Percentiles rank a stretch among this genome's conserved stretches.
phyloP scores from a whole-genome alignment of 2,113 vertebrate genomes.

The rat (Rattus norvegicus) region DNA sequence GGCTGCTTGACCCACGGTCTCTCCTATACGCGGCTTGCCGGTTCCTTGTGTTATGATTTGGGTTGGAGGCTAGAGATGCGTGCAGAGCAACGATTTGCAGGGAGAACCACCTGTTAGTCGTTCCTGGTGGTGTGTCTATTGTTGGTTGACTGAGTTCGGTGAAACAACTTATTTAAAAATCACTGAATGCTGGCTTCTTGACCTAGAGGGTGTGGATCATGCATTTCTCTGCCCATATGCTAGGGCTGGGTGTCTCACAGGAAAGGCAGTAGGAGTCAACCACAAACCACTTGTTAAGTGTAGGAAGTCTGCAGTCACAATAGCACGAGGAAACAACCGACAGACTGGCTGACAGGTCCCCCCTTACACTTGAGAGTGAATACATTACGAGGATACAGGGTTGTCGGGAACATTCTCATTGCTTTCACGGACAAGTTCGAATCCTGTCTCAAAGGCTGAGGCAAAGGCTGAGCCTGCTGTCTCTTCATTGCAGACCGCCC shows the following conservation, averaged over 20 bases:
- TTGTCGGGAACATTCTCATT: background rate
- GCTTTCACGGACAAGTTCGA: background rate
- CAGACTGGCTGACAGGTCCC: background rate
- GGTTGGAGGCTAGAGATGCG: background rate
- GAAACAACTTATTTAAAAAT: background rate
- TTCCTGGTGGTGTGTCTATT: background rate
- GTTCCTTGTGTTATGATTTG: background rate
- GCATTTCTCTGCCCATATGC: background rate
- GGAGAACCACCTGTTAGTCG: background rate
- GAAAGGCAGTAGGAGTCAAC: background rate
- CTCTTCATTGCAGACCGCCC: background rate
- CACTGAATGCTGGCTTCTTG: background rate
- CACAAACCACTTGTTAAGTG: conserved; percentile 4
- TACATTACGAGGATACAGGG: background rate
- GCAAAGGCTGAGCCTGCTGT: background rate
- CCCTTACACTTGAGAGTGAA: background rate
- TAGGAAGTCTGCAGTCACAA: background rate
- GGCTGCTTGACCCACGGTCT: background rate
- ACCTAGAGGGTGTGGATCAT: background rate
- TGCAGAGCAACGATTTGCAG: background rate
- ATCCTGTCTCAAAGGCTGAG: background rate
- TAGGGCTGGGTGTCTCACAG: background rate
- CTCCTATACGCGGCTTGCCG: background rate
- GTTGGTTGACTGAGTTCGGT: background rate
- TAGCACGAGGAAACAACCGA: background rate